phyloP scores from a whole-genome alignment of 2,797 vertebrate species.

The Dryobates pubescens region DNA sequence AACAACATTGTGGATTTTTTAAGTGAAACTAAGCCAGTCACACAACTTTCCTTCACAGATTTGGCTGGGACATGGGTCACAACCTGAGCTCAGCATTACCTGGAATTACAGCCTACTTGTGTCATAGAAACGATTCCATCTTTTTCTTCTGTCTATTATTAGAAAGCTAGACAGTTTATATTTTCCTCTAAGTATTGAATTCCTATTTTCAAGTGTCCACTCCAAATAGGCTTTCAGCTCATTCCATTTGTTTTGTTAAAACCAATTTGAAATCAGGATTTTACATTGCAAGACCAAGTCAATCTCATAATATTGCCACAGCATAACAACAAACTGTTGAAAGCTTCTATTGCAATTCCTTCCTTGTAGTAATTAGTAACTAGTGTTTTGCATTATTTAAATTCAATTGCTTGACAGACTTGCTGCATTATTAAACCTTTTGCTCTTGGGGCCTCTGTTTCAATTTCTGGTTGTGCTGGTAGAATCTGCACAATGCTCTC shows the following conservation, averaged over 20 bases:
- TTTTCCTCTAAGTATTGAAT: conserved; percentile 8
- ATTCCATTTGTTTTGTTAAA: conserved; percentile 1
- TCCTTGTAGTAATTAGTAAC: conserved; percentile 48
- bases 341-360: conserved; percentile 29
- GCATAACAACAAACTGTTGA: conserved; percentile 43
- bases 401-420: conserved; percentile 40
- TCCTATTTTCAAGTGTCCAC: conserved; percentile 5
- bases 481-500: conserved; percentile 11
- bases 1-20: neutral
- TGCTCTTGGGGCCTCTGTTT: conserved; percentile 43
- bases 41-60: neutral
- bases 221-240: neutral
- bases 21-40: neutral
- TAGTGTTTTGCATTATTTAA: conserved; percentile 45
- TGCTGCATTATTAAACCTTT: conserved; percentile 57
- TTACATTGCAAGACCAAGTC: conserved; percentile 2
- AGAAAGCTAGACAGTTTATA: neutral
- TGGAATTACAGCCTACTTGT: neutral
- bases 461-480: conserved; percentile 31
- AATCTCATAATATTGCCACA: neutral
- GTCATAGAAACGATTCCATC: neutral
- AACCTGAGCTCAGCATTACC: neutral
- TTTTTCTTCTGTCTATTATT: neutral
- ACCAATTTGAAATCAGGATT: conserved; percentile 53
- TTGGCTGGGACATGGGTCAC: neutral